Evolutionary conservation across 2,113 vertebrate species (phyloP).

Genomic region (Bostrychus sinensis): DNA sequence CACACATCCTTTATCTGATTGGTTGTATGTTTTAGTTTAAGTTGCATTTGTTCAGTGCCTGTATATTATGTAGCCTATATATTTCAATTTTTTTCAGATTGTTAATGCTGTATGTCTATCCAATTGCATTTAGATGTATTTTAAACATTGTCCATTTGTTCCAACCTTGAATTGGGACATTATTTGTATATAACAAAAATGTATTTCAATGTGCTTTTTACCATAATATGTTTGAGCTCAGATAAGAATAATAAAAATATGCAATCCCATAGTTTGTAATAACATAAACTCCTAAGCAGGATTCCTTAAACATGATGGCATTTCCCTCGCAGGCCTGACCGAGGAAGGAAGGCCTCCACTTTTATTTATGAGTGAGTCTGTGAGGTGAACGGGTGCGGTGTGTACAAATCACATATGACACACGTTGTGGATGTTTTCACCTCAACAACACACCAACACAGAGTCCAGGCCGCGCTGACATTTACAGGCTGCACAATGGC

Average conservation of each 20-base stretch:
- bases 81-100: no score
- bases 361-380: slow-evolving; percentile 12
- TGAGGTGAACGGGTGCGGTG: slow-evolving; percentile 6
- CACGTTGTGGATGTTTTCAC: slow-evolving; percentile 2
- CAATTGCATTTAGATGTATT: no score
- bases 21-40: no score
- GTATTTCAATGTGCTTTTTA: no score
- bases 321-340: slow-evolving; percentile 37
- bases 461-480: slow-evolving; percentile 55
- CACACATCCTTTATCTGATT: no score
- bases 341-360: slow-evolving; percentile 32
- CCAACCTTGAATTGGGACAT: no score
- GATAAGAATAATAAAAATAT: slow-evolving; percentile 6
- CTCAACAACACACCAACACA: slow-evolving; percentile 3
- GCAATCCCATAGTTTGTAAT: not conserved
- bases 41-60: no score
- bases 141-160: no score
- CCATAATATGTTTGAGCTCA: no score
- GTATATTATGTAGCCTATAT: no score
- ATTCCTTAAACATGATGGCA: slow-evolving; percentile 56
- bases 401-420: slow-evolving; percentile 8
- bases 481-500: slow-evolving; percentile 72
- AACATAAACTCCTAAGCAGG: slow-evolving; percentile 45
- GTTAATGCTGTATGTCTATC: no score
- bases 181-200: no score